Conservation (phyloP, 1,140 invertebrate species). For the Drosophila bifasciata region DNA sequence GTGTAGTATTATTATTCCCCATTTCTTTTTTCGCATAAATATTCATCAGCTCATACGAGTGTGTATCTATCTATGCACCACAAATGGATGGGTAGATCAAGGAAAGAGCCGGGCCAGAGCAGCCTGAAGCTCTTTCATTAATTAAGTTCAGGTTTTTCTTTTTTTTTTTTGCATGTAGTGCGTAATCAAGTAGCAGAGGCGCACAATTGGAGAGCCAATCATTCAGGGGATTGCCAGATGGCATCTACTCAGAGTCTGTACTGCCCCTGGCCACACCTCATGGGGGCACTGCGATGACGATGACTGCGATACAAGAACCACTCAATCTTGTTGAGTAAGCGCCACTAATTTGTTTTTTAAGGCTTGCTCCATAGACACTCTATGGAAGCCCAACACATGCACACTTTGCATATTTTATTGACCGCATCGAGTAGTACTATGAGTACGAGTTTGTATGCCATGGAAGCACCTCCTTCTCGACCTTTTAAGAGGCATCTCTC, state of each 20-base stretch:
- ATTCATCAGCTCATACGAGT: conserved; percentile 60
- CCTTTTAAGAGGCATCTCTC: conserved; percentile 57
- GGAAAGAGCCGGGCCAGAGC: conserved; percentile 22
- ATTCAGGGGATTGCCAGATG: not conserved
- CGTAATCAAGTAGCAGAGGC: conserved; percentile 14
- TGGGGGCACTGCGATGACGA: conserved; percentile 19
- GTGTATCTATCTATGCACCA: conserved; percentile 47
- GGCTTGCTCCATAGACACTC: conserved; percentile 30
- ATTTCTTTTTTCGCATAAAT: conserved; percentile 48
- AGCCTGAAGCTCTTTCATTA: conserved; percentile 58
- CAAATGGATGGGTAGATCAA: conserved; percentile 60
- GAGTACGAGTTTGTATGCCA: conserved; percentile 42
- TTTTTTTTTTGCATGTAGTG: conserved; percentile 13
- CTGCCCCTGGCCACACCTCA: conserved; percentile 10
- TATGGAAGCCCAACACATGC: not conserved
- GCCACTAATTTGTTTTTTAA: conserved; percentile 78
- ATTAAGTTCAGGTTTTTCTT: conserved; percentile 61
- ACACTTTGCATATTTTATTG: conserved; percentile 75
- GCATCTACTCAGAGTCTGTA: not conserved
- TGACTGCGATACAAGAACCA: conserved; percentile 65
- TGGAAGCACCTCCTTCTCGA: conserved; percentile 12
- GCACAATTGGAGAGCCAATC: not conserved
- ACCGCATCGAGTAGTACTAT: conserved; percentile 40
- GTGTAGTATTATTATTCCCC: too few species aligned
- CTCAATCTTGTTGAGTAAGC: conserved; percentile 80